These are phyloP conservation scores for Drosophila austrosaltans DNA, from an alignment of 2,888 invertebrate species.

Conservation along the genomic window DNA sequence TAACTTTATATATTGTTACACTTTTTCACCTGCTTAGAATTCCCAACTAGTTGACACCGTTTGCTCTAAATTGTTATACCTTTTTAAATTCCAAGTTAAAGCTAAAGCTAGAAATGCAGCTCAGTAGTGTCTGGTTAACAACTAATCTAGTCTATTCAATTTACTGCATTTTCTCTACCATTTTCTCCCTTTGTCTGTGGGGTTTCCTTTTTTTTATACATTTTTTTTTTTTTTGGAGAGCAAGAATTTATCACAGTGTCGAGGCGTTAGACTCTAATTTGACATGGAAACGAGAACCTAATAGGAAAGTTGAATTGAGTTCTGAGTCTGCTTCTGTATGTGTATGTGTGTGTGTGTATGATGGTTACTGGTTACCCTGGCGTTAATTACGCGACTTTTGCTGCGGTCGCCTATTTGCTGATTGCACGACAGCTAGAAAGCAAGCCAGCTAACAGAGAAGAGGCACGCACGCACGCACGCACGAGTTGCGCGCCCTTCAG, in stretches of 20 bases:
- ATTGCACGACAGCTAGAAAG: conserved; percentile 58
- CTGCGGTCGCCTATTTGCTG: conserved; percentile 75
- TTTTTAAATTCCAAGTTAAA: background rate
- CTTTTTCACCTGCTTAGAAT: background rate
- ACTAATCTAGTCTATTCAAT: conserved; percentile 32
- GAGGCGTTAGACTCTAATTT: conserved; percentile 46
- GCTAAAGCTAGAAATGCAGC: background rate
- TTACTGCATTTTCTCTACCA: conserved; percentile 45
- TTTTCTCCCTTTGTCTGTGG: conserved; percentile 29
- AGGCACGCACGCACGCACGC: conserved; percentile 68
- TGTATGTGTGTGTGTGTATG: background rate
- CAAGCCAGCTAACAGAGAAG: conserved; percentile 27
- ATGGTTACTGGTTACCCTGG: conserved; percentile 46
- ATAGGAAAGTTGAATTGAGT: conserved; percentile 1
- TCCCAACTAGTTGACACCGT: background rate
- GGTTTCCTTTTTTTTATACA: background rate
- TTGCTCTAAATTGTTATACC: background rate
- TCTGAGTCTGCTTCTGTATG: conserved; percentile 4
- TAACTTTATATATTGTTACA: too few species aligned
- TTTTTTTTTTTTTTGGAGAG: background rate
- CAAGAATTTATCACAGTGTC: conserved; percentile 14
- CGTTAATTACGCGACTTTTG: conserved; percentile 77
- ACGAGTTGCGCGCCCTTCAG: conserved; percentile 55
- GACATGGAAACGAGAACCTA: conserved; percentile 35
- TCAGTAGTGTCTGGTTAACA: background rate